Base-by-base conservation (phyloP, 2,888 invertebrate genomes). In the Eueremaeus valkanovi region DNA sequence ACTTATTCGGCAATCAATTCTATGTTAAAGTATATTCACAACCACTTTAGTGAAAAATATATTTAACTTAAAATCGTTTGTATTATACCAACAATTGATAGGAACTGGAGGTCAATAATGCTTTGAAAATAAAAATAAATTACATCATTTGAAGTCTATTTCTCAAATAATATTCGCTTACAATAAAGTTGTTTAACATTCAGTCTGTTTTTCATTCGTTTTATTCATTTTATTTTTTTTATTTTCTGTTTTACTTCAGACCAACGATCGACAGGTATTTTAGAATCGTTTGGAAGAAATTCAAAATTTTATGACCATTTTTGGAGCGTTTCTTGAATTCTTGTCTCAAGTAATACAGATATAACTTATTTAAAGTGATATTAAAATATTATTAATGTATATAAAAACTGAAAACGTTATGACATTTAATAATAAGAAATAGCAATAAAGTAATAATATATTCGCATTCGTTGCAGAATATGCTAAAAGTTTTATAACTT, bases 171-270 rank as follows among this genome's bases (percentile, higher is more conserved):
- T 21, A 18, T 40, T 61, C 21, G 5, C 9, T 6, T 40, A 33
- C 21, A 24, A 68, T 68, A 24, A 68, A 68, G 24, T 68, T 68
- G 68, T 68, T 40, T 36, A 68, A 68, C 36, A 68, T 13, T 21
- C 11, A 16, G 16, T 24, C n/a, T 1, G 27, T 24, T 55, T 27
- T 55, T n/a, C n/a, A n/a, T n/a, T n/a, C n/a, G n/a, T n/a, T n/a
- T n/a, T n/a, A n/a, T n/a, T n/a, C 24, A 24, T 55, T 55, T 3
- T 55, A 27, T 55, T 55, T 27, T 24, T 21, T 55, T 55, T 55
- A 11, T 6, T 18, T 55, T 3, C 27, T 55, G 21, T 51, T 21
- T n/a, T 24, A 24, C 55, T 24, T 55, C 24, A 9, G 1, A 24
- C 9, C 11, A 5, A 24, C 9, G 24, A 9, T 55, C n/a, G 29